Evolutionary conservation across 1,140 invertebrate genomes (phyloP).

Genomic region (Rhyzopertha dominica): DNA sequence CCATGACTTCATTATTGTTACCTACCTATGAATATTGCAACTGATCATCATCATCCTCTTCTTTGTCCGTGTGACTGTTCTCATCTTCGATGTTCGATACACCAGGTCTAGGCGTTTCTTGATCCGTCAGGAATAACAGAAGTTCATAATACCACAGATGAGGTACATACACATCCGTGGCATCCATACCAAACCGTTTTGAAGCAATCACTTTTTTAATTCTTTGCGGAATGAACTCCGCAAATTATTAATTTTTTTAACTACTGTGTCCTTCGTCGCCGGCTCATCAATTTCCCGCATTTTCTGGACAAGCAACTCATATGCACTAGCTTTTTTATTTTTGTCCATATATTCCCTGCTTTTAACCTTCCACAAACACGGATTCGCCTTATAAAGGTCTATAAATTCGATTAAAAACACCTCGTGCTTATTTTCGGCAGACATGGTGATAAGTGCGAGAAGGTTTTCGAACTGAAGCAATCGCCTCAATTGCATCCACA

Average conservation of each 20-base stretch:
- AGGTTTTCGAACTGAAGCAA: too few species aligned
- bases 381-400: constrained; percentile 14
- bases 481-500: too few species aligned
- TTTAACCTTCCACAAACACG: constrained; percentile 37
- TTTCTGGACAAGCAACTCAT: constrained; percentile 1
- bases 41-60: too few species aligned
- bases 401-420: constrained; percentile 13
- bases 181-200: not conserved
- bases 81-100: constrained; percentile 3
- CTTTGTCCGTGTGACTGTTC: too few species aligned
- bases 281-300: constrained; percentile 5
- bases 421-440: too few species aligned
- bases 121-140: constrained; percentile 9
- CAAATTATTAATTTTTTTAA: constrained; percentile 18
- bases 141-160: constrained; percentile 15
- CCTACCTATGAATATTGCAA: too few species aligned
- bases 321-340: not conserved
- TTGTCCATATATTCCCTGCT: constrained; percentile 30
- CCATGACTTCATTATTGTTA: too few species aligned
- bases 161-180: constrained; percentile 9
- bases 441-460: too few species aligned
- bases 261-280: constrained; percentile 6
- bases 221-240: constrained; percentile 13
- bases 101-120: constrained; percentile 16
- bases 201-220: constrained; percentile 3